Percentiles rank a stretch among this genome's conserved stretches.
Evolutionary conservation across 2,113 vertebrate genomes (phyloP).

Genomic region (Clupea harengus): DNA sequence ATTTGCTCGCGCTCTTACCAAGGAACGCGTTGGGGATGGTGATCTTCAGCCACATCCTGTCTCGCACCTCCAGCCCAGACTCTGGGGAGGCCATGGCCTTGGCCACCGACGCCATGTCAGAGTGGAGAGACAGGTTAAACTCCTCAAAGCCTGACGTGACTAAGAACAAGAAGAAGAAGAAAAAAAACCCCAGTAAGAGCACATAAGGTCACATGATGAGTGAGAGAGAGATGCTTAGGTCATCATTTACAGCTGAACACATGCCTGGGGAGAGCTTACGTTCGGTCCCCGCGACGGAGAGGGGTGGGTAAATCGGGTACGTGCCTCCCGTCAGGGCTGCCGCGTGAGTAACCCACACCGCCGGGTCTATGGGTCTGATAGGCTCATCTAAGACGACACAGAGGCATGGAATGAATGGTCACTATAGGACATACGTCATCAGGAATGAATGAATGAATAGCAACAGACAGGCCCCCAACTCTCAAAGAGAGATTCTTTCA

Average conservation of each 20-base stretch:
- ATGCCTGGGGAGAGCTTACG: conserved; percentile 56
- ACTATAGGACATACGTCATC: neutral
- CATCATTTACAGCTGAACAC: neutral
- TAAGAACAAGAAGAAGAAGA: neutral
- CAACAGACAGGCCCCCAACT: too few relatives aligned
- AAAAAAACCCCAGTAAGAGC: neutral
- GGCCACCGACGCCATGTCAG: conserved; percentile 83
- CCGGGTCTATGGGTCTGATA: conserved; percentile 83
- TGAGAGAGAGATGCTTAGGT: neutral
- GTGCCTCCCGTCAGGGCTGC: conserved; percentile 76
- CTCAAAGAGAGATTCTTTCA: too few relatives aligned
- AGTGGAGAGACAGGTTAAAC: conserved; percentile 81
- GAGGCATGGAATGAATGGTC: neutral
- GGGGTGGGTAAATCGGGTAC: conserved; percentile 78
- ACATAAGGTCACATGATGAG: neutral
- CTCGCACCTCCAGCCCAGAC: conserved; percentile 82
- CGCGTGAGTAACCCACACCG: conserved; percentile 81
- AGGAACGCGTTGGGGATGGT: conserved; percentile 87
- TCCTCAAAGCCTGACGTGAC: conserved; percentile 73
- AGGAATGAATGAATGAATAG: neutral
- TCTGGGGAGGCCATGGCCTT: conserved; percentile 87
- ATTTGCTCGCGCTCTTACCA: conserved; percentile 61
- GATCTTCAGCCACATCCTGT: conserved; percentile 89
- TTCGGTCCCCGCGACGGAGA: conserved; percentile 77
- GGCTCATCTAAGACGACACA: conserved; percentile 73